A percentile compares a stretch with the other conserved stretches of the same genome.
Evolutionary conservation across 2,113 vertebrate genomes (phyloP).

Genomic region (Monarcha castaneiventris): DNA sequence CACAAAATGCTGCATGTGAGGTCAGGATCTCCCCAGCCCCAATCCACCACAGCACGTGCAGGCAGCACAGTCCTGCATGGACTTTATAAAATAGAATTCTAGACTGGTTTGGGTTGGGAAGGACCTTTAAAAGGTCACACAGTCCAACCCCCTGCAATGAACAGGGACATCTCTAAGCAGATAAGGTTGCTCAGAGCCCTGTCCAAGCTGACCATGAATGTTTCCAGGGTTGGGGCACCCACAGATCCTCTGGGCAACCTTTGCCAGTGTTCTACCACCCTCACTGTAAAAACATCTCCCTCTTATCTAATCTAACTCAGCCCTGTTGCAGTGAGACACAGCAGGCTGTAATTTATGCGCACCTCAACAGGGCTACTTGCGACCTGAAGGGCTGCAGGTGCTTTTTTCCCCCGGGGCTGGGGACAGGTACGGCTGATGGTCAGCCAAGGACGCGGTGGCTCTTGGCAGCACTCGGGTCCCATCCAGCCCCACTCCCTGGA

Average conservation of each 20-base stretch:
- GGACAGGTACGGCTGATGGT: background rate
- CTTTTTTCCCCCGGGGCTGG: background rate
- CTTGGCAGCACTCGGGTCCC: accelerated
- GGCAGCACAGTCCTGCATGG: accelerated
- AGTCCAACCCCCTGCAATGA: background rate
- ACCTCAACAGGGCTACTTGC: background rate
- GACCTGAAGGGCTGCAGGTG: background rate
- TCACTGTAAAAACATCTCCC: background rate
- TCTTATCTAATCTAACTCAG: background rate
- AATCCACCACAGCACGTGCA: accelerated
- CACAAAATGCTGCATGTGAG: background rate
- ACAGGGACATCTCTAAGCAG: background rate
- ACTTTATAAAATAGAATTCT: background rate
- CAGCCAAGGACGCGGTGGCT: accelerated
- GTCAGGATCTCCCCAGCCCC: background rate
- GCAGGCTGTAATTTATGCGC: background rate
- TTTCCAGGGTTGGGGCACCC: background rate
- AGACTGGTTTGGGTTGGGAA: background rate
- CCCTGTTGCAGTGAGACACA: background rate
- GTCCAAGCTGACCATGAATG: background rate
- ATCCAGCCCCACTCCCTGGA: background rate
- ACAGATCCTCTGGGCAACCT: background rate
- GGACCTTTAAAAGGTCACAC: background rate
- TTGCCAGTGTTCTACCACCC: background rate
- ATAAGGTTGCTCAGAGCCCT: background rate